These are phyloP conservation scores for Cordilura impudica DNA, from an alignment of 2,888 invertebrate species.

Conservation along the genomic window DNA sequence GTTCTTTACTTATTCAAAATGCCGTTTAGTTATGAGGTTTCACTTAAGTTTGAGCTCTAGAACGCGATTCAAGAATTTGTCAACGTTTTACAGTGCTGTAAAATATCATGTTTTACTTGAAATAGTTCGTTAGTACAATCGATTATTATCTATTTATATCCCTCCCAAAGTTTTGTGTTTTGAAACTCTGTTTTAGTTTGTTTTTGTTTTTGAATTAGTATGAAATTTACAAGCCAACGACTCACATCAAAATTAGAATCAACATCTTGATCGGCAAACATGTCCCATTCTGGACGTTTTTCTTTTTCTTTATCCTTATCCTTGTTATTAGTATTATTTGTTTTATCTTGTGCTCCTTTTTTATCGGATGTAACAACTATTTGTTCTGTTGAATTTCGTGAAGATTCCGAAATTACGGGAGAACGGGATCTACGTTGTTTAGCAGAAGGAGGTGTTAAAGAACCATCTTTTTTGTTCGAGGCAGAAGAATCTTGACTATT, in stretches of 20 bases:
- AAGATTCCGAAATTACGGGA: conserved; percentile 42
- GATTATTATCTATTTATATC: too few relatives aligned
- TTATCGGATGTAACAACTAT: conserved; percentile 21
- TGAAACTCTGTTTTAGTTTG: background rate
- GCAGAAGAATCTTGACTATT: conserved; percentile 15
- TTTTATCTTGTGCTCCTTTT: conserved; percentile 45
- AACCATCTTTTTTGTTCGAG: conserved; percentile 14
- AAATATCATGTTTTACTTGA: too few relatives aligned
- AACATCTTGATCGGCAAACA: conserved; percentile 95
- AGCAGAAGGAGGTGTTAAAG: conserved; percentile 3
- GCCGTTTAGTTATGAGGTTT: too few relatives aligned
- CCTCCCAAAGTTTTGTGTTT: background rate
- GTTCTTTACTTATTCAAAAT: too few relatives aligned
- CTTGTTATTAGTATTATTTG: conserved; percentile 53
- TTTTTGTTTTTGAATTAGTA: background rate
- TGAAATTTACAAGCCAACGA: conserved; percentile 71
- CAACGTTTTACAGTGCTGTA: too few relatives aligned
- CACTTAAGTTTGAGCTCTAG: too few relatives aligned
- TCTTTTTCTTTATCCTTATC: conserved; percentile 73
- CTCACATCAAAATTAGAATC: conserved; percentile 85
- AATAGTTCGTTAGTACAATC: too few relatives aligned
- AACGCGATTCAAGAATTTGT: too few relatives aligned
- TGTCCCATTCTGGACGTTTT: conserved; percentile 87
- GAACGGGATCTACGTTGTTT: conserved; percentile 49
- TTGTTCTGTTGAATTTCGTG: conserved; percentile 14